Percentiles rank a stretch among this genome's conserved stretches.
Evolutionary conservation across 2,797 vertebrate genomes (phyloP).

Genomic region (Vireo griseus): DNA sequence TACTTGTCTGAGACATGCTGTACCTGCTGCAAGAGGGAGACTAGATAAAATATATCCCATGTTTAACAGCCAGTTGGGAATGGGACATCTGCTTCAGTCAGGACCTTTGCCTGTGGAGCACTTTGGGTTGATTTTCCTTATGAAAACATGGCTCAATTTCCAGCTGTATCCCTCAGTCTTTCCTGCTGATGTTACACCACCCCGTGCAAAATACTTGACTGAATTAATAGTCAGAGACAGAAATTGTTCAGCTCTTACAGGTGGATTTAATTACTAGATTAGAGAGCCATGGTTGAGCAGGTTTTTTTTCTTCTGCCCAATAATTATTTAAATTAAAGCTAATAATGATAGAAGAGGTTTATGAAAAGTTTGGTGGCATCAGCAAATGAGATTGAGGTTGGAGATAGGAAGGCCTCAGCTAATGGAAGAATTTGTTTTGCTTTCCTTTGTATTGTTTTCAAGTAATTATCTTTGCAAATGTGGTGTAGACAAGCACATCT

Average conservation of each 20-base stretch:
- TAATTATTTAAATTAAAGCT: slow-evolving; percentile 11
- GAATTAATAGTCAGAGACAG: neutral
- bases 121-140: neutral
- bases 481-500: neutral
- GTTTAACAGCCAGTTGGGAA: neutral
- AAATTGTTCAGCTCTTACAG: neutral
- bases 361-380: neutral
- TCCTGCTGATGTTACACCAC: neutral
- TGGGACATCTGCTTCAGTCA: neutral
- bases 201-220: neutral
- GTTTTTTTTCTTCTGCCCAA: neutral
- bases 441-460: slow-evolving; percentile 3
- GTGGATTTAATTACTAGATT: slow-evolving; percentile 1
- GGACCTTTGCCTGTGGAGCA: neutral
- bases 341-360: neutral
- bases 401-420: neutral
- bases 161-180: neutral
- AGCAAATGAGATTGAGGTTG: neutral
- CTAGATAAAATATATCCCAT: neutral
- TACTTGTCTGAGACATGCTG: neutral
- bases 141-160: neutral
- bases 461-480: neutral
- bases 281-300: neutral
- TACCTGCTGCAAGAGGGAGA: neutral
- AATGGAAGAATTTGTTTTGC: neutral